Percentiles rank a stretch among this genome's conserved stretches.
These are phyloP conservation scores for Phthorimaea operculella DNA, from an alignment of 1,140 invertebrate genomes.

Conservation along the genomic window DNA sequence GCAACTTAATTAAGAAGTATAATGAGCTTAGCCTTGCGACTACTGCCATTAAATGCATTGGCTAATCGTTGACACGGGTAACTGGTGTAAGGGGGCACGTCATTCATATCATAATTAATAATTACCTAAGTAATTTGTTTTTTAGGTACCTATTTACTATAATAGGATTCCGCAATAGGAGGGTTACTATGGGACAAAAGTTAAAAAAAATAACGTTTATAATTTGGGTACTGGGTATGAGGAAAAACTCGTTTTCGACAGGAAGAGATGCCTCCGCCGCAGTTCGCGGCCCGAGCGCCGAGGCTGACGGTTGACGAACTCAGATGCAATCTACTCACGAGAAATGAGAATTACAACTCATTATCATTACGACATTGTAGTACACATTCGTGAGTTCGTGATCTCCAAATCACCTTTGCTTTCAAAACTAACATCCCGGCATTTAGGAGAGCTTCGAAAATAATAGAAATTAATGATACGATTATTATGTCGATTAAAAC, in stretches of 20 bases:
- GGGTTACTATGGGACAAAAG: no score
- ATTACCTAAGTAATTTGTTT: not conserved
- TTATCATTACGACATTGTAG: not conserved
- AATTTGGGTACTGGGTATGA: not conserved
- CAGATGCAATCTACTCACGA: constrained; percentile 26
- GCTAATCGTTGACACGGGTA: constrained; percentile 6
- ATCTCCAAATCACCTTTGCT: not conserved
- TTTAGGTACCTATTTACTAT: not conserved
- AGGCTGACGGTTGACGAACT: constrained; percentile 19
- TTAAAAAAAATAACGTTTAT: no score
- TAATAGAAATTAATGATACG: no score
- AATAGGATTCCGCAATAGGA: no score
- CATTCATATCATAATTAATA: not conserved
- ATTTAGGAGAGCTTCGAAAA: not conserved
- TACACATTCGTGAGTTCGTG: not conserved
- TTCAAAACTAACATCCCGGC: not conserved
- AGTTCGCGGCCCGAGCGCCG: not conserved
- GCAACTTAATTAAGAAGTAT: constrained; percentile 17
- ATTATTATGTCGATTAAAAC: no score
- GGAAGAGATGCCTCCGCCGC: not conserved
- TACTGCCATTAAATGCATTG: constrained; percentile 10
- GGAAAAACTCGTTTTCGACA: no score
- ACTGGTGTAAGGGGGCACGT: constrained; percentile 2
- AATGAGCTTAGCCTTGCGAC: constrained; percentile 16
- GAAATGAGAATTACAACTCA: constrained; percentile 6